Conservation (phyloP, 2,888 invertebrate species). For the Plutella xylostella region DNA sequence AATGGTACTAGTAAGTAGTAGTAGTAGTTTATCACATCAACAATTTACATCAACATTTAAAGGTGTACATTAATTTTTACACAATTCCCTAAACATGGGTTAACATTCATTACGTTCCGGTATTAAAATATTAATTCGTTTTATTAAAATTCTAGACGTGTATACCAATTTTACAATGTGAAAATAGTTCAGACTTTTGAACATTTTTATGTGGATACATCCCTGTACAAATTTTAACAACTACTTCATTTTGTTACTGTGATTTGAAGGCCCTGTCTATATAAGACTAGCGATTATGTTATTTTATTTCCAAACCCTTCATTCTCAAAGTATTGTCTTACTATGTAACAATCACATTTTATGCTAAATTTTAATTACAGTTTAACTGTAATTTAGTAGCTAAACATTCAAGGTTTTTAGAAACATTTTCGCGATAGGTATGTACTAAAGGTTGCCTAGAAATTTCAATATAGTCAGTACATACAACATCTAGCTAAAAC, state of each 20-base stretch:
- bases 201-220: conserved; percentile 44
- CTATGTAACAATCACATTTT: conserved; percentile 27
- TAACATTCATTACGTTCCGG: conserved; percentile 55
- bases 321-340: no score
- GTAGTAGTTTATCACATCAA: conserved; percentile 45
- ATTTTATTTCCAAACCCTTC: background rate
- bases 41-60: conserved; percentile 38
- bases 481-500: no score
- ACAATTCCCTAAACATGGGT: conserved; percentile 44
- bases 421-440: no score
- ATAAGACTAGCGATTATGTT: background rate
- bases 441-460: no score
- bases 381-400: conserved; percentile 27
- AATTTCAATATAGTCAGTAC: no score
- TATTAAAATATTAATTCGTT: conserved; percentile 66
- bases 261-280: conserved; percentile 53
- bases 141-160: conserved; percentile 56
- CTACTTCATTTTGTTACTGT: conserved; percentile 64
- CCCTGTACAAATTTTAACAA: conserved; percentile 67
- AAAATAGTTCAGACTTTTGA: conserved; percentile 70
- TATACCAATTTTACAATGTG: conserved; percentile 64
- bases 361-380: conserved; percentile 26
- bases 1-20: conserved; percentile 4
- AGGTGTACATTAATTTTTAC: conserved; percentile 3
- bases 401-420: background rate